A percentile compares a stretch with the other conserved stretches of the same genome.
These are phyloP conservation scores for Drosophila ambigua DNA, from an alignment of 1,140 invertebrate genomes.

Conservation along the genomic window DNA sequence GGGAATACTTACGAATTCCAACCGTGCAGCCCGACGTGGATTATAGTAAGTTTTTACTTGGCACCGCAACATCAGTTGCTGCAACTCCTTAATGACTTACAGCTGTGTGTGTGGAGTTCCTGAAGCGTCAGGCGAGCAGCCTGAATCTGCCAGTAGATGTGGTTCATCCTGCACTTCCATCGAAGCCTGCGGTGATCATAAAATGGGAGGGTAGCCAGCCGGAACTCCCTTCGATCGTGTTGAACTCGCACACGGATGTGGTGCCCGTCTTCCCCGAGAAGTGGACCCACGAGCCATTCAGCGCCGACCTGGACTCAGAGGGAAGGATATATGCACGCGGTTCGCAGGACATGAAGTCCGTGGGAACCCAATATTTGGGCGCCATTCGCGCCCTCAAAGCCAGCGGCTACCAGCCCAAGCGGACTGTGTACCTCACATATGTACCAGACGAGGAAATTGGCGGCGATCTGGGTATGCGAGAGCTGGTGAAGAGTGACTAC, in stretches of 20 bases:
- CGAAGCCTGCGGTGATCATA: slow-evolving; percentile 88
- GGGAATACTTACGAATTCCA: slow-evolving; percentile 91
- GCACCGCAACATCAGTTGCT: too few species aligned
- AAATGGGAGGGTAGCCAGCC: slow-evolving; percentile 90
- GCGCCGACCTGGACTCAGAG: slow-evolving; percentile 89
- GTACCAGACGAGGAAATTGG: slow-evolving; percentile 97
- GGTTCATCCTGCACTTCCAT: slow-evolving; percentile 84
- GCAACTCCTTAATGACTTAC: neutral
- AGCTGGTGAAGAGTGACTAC: slow-evolving; percentile 90
- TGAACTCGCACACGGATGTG: slow-evolving; percentile 95
- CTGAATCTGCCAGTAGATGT: slow-evolving; percentile 86
- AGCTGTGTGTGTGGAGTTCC: slow-evolving; percentile 86
- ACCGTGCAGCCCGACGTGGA: slow-evolving; percentile 92
- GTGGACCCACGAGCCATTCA: slow-evolving; percentile 89
- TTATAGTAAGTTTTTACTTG: slow-evolving; percentile 84
- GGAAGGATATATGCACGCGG: slow-evolving; percentile 92
- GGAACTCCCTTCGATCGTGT: slow-evolving; percentile 87
- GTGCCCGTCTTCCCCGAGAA: slow-evolving; percentile 90
- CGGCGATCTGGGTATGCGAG: slow-evolving; percentile 91
- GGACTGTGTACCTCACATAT: slow-evolving; percentile 90
- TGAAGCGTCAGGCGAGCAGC: slow-evolving; percentile 87
- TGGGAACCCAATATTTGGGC: slow-evolving; percentile 86
- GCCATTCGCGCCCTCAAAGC: slow-evolving; percentile 88
- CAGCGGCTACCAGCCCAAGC: slow-evolving; percentile 85
- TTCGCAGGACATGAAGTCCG: slow-evolving; percentile 87